Percentiles rank a stretch among this genome's conserved stretches.
phyloP scores from a whole-genome alignment of 2,888 invertebrate species.

The Sesia apiformis region DNA sequence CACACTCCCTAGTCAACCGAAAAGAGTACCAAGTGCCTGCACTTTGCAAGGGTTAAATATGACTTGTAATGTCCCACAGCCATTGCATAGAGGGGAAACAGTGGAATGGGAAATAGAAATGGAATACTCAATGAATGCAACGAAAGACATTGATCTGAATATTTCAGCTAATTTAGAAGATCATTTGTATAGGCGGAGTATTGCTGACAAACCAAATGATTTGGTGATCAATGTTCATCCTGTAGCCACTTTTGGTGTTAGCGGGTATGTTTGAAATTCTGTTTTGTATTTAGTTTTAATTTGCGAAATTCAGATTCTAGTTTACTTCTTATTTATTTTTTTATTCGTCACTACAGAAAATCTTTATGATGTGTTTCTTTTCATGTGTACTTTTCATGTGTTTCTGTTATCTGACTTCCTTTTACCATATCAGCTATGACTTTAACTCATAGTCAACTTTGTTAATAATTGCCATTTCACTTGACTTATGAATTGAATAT shows the following conservation, averaged over 20 bases:
- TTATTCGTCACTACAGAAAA: too few relatives aligned
- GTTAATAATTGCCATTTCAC: not conserved
- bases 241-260: constrained; percentile 32
- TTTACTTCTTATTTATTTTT: too few relatives aligned
- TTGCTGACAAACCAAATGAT: constrained; percentile 27
- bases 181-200: constrained; percentile 31
- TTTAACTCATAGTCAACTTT: too few relatives aligned
- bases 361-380: too few relatives aligned
- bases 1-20: constrained; percentile 37
- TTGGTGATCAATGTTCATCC: constrained; percentile 30
- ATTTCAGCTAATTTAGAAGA: constrained; percentile 36
- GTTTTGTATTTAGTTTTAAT: too few relatives aligned
- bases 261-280: constrained; percentile 32
- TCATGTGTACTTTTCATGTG: too few relatives aligned
- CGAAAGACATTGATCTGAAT: constrained; percentile 21
- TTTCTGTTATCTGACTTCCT: too few relatives aligned
- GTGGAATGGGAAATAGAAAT: constrained; percentile 47
- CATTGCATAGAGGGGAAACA: constrained; percentile 33
- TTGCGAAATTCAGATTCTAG: too few relatives aligned
- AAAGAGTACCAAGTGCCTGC: constrained; percentile 46
- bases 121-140: constrained; percentile 35
- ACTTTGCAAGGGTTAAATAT: constrained; percentile 33
- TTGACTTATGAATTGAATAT: not conserved
- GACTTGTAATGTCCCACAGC: constrained; percentile 44
- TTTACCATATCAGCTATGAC: too few relatives aligned